phyloP scores from a whole-genome alignment of 2,888 invertebrate species.

The Julus scandinavius region DNA sequence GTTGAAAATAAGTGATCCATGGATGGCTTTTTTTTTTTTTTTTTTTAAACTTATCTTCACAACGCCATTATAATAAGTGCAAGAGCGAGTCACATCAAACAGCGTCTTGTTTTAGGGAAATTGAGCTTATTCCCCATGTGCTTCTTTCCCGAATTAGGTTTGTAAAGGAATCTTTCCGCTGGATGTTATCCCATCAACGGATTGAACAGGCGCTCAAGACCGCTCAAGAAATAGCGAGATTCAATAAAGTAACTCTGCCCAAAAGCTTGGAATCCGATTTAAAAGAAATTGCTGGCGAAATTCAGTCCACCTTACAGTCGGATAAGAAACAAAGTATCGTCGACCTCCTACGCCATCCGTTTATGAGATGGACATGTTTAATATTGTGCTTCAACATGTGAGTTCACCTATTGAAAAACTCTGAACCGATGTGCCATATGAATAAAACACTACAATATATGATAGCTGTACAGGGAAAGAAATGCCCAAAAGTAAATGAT shows the following conservation, averaged over 20 bases:
- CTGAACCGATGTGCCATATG: not conserved
- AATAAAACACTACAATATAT: not conserved
- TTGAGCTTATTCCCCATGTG: slow-evolving; percentile 26
- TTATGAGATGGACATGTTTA: slow-evolving; percentile 39
- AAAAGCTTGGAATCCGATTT: slow-evolving; percentile 44
- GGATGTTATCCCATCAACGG: slow-evolving; percentile 49
- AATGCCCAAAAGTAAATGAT: no score
- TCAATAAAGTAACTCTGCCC: slow-evolving; percentile 47
- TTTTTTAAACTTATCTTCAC: not conserved
- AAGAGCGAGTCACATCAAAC: not conserved
- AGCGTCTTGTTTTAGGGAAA: not conserved
- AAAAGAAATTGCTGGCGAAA: slow-evolving; percentile 23
- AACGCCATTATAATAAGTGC: slow-evolving; percentile 32
- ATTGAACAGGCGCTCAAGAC: slow-evolving; percentile 16
- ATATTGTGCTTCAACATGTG: slow-evolving; percentile 43
- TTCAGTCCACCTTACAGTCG: slow-evolving; percentile 39
- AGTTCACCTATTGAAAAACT: not conserved
- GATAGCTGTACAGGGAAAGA: not conserved
- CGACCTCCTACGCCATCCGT: slow-evolving; percentile 41
- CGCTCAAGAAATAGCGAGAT: not conserved
- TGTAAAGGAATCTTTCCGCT: slow-evolving; percentile 50
- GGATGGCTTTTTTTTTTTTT: not conserved
- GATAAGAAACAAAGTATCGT: slow-evolving; percentile 51
- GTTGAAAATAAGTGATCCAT: not conserved
- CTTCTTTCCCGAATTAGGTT: slow-evolving; percentile 30